phyloP scores from a whole-genome alignment of 30 jellyfish, hydroid and myxozoan genomes.

The Sanderia malayensis region DNA sequence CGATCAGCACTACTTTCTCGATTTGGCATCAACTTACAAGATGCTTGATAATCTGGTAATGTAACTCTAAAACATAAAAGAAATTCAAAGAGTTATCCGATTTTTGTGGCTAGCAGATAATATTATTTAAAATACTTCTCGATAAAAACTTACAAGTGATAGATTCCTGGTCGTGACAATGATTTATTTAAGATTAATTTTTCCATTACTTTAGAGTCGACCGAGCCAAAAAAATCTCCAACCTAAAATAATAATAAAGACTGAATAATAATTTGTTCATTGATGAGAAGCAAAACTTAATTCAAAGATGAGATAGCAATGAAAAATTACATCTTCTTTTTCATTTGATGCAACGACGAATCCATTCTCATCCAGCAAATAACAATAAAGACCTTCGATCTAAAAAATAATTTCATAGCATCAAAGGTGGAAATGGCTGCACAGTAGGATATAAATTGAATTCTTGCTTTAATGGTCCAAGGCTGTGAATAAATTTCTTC shows the following conservation, averaged over 20 bases:
- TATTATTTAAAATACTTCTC: not conserved
- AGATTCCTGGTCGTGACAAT: conserved; percentile 48
- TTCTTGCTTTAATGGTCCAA: no score
- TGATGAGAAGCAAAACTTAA: no score
- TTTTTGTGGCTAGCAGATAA: no score
- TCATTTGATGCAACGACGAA: conserved; percentile 77
- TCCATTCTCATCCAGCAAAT: conserved; percentile 83
- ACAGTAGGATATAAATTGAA: no score
- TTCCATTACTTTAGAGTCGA: conserved; percentile 81
- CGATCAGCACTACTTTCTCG: conserved; percentile 62
- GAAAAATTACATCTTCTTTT: conserved; percentile 60
- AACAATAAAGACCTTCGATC: conserved; percentile 85
- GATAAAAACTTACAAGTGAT: conserved; percentile 31
- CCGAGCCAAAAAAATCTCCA: conserved; percentile 82
- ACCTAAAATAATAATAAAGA: conserved; percentile 23
- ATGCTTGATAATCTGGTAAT: conserved; percentile 85
- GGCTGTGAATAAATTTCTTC: not conserved
- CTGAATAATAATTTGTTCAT: not conserved
- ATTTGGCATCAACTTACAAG: conserved; percentile 62
- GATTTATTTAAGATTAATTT: conserved; percentile 37
- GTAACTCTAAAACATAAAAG: conserved; percentile 41
- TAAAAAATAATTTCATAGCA: no score
- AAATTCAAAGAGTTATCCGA: not conserved
- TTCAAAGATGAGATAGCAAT: not conserved
- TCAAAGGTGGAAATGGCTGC: no score